Base-by-base conservation (phyloP, 2,797 vertebrate species). In the Epinephelus awoara region DNA sequence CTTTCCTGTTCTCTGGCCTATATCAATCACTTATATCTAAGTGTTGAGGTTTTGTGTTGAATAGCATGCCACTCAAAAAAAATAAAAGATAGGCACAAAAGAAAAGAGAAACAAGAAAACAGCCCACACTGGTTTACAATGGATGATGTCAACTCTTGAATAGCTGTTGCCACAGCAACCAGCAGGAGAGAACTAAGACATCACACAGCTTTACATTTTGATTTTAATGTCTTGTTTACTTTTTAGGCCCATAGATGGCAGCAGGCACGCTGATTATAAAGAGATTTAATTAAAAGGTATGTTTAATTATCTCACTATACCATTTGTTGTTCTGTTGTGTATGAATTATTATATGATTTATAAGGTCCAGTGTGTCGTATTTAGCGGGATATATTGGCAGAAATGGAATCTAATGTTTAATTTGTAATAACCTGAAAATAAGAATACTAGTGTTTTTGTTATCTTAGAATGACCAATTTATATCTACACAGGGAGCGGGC, bases 11-110 rank as follows among this genome's bases (percentile, higher is more conserved):
- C 3, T 58, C 25, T 34, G 17, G 13, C 38, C 59, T 56, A 17
- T 14, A 77, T 61, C 21, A 29, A 77, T 81, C 67, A 54, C 25
- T 75, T 67, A 74, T 77, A 68, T 72, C 40, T 6, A 65, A 67
- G 49, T 69, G 57, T 38, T 67, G 47, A 73, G 18, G 52, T 57
- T 54, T 56, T 58, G 42, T 89, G 68, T 69, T 87, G 55, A 82
- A 87, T 88, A 67, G 55, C 51, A 13, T 85, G 89, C 75, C 85
- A 67, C 46, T 56, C 18, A 44, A 29, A 19, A 52, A 21, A 55
- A 58, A 12, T 2, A 42, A 44, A 25, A 74, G 7, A 34, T 6
- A 23, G 2, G 15, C n/a, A 61, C 2, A 23, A 34, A 38, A 11
- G 3, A 47, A 50, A 42, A 10, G 18, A 18, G 1, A 47, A 47